These are phyloP conservation scores for Amorpha juglandis DNA, from an alignment of 2,888 invertebrate genomes.

Conservation along the genomic window DNA sequence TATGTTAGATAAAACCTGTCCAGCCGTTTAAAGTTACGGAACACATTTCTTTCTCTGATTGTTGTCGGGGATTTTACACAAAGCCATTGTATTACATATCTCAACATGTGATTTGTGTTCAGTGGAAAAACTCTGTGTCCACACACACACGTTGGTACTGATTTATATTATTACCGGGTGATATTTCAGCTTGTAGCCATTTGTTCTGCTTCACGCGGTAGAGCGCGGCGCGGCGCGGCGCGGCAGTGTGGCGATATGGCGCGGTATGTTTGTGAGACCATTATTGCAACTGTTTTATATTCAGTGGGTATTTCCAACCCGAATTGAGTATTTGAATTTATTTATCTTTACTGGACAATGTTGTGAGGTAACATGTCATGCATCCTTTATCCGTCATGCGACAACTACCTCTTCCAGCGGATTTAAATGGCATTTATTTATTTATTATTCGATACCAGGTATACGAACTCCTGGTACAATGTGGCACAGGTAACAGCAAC, in stretches of 20 bases:
- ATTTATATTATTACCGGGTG: conserved; percentile 3
- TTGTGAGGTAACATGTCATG: too few relatives aligned
- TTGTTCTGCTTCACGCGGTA: conserved; percentile 2
- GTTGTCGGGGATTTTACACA: too few relatives aligned
- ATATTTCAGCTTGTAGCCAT: conserved; percentile 3
- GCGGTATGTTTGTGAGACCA: neutral
- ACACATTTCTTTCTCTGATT: too few relatives aligned
- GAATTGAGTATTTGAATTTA: neutral
- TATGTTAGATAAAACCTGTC: too few relatives aligned
- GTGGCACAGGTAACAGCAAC: too few relatives aligned
- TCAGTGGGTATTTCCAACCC: neutral
- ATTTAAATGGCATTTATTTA: too few relatives aligned
- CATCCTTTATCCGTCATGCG: neutral
- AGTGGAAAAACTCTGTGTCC: neutral
- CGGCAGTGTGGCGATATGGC: neutral
- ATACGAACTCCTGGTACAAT: too few relatives aligned
- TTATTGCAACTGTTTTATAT: neutral
- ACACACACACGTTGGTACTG: conserved; percentile 2
- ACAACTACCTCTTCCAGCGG: too few relatives aligned
- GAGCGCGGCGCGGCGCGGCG: neutral
- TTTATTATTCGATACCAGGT: too few relatives aligned
- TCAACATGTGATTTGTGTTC: neutral
- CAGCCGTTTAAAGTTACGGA: too few relatives aligned
- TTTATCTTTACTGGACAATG: too few relatives aligned
- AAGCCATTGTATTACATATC: too few relatives aligned